A percentile compares a stretch with the other conserved stretches of the same genome.
phyloP scores from a whole-genome alignment of 2,113 vertebrate genomes.

The Varanus salvator region DNA sequence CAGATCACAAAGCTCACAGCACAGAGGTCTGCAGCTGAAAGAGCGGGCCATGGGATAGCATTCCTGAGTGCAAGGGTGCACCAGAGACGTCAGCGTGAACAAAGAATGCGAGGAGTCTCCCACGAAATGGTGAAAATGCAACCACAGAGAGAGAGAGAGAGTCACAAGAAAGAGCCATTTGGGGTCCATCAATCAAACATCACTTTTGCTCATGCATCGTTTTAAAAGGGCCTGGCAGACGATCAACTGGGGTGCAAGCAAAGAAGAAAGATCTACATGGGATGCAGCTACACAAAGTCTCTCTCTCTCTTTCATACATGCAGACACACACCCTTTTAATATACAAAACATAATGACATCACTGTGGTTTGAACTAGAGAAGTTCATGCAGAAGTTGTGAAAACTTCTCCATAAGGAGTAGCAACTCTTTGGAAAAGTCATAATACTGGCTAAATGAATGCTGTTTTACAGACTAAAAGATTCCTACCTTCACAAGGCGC shows the following conservation, averaged over 20 bases:
- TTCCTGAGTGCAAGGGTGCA: neutral
- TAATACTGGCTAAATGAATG: conserved; percentile 30
- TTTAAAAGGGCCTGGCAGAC: conserved; percentile 29
- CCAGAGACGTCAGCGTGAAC: neutral
- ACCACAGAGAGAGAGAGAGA: neutral
- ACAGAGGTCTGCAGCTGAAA: too few relatives aligned
- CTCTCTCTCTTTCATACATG: neutral
- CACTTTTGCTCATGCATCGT: neutral
- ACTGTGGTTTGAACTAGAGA: conserved; percentile 26
- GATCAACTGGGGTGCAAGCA: conserved; percentile 35
- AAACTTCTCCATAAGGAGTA: conserved; percentile 42
- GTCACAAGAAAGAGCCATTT: neutral
- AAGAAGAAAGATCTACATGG: neutral
- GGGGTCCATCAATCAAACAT: neutral
- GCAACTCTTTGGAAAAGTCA: conserved; percentile 56
- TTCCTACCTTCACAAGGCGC: neutral
- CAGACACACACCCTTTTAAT: conserved; percentile 7
- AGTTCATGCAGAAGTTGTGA: conserved; percentile 44
- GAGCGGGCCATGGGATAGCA: neutral
- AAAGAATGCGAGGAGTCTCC: neutral
- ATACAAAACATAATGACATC: conserved; percentile 27
- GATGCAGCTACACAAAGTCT: too few relatives aligned
- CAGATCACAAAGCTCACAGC: neutral
- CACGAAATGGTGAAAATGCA: neutral
- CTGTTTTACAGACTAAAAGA: neutral